These are phyloP conservation scores for Allacma fusca DNA, from an alignment of 2,888 invertebrate species.

Conservation along the genomic window DNA sequence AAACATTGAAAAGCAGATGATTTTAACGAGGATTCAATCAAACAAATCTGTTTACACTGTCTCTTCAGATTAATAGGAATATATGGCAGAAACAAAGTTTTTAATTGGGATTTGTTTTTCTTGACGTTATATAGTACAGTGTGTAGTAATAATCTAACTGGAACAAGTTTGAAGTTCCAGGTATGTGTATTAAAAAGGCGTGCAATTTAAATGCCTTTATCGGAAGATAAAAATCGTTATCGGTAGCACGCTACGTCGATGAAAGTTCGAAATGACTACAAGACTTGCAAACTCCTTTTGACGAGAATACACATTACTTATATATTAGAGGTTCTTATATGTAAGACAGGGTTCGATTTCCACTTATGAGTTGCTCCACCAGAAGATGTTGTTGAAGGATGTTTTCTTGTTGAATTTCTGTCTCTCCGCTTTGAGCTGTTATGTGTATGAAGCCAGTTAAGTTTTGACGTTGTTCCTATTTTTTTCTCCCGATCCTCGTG, in stretches of 20 bases:
- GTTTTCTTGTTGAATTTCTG: neutral
- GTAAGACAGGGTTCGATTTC: neutral
- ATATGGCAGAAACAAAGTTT: neutral
- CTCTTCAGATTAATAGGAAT: neutral
- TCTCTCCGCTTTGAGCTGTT: neutral
- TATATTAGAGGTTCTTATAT: neutral
- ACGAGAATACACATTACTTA: neutral
- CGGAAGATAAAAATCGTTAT: slow-evolving; percentile 5
- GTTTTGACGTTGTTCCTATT: slow-evolving; percentile 1
- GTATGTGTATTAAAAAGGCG: neutral
- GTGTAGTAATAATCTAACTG: too few species aligned
- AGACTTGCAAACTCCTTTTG: neutral
- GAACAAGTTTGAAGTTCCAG: neutral
- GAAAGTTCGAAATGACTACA: slow-evolving; percentile 6
- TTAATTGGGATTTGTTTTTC: neutral
- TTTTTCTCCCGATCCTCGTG: neutral
- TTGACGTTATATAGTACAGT: neutral
- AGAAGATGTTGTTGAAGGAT: slow-evolving; percentile 1
- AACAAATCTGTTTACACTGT: neutral
- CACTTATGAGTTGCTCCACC: neutral
- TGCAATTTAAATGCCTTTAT: neutral
- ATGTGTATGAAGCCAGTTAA: neutral
- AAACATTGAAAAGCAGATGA: slow-evolving; percentile 42
- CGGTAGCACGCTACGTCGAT: slow-evolving; percentile 10
- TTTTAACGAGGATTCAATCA: neutral